Evolutionary conservation across 2,888 invertebrate genomes (phyloP).

Genomic region (Tetheella fluctuosa): DNA sequence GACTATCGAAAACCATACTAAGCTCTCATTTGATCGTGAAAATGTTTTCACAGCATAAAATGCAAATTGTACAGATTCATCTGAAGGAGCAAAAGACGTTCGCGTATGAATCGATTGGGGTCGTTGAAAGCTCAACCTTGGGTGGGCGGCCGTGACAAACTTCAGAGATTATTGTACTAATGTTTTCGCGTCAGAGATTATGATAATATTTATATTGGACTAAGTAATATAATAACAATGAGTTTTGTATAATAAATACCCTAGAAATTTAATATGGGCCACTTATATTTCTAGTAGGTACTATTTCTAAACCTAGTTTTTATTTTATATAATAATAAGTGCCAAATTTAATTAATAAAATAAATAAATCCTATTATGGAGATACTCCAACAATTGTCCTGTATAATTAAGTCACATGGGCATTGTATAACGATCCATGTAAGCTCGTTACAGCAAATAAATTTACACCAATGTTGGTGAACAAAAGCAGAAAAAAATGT

Average conservation of each 20-base stretch:
- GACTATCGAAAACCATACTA: no score
- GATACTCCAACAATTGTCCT: slow-evolving; percentile 20
- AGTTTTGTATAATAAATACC: background rate
- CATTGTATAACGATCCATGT: slow-evolving; percentile 30
- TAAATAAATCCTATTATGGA: background rate
- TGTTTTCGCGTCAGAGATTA: slow-evolving; percentile 17
- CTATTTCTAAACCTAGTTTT: no score
- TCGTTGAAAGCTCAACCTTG: slow-evolving; percentile 1
- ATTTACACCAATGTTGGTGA: slow-evolving; percentile 5
- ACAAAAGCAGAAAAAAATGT: background rate
- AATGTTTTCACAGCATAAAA: background rate
- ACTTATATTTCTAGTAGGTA: no score
- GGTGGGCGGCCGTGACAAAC: slow-evolving; percentile 21
- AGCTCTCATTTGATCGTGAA: no score
- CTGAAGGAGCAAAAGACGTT: background rate
- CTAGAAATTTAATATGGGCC: background rate
- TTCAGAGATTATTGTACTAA: slow-evolving; percentile 35
- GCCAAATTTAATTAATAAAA: background rate
- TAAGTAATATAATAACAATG: background rate
- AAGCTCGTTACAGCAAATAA: slow-evolving; percentile 19
- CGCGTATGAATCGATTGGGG: slow-evolving; percentile 3
- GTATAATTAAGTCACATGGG: slow-evolving; percentile 30
- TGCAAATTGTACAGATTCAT: background rate
- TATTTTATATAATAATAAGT: no score
- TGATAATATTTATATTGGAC: background rate